Evolutionary conservation across 2,888 invertebrate species (phyloP).

Genomic region (Suillia variegata): DNA sequence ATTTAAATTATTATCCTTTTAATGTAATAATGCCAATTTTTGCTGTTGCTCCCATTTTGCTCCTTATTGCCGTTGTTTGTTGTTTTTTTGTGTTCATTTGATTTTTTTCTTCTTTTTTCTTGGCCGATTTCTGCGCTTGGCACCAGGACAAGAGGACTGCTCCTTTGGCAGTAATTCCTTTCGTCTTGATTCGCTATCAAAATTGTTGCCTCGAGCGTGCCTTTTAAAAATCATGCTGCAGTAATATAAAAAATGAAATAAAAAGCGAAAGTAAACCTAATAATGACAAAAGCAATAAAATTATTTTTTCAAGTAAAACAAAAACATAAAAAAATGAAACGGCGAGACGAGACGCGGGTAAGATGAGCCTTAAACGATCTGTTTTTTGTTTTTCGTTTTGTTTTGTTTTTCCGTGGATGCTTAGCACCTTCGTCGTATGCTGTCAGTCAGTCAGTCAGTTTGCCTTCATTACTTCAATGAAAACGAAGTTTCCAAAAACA

Average conservation of each 20-base stretch:
- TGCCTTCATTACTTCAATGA: background rate
- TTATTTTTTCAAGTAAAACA: conserved; percentile 32
- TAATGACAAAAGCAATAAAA: conserved; percentile 54
- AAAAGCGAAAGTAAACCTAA: conserved; percentile 37
- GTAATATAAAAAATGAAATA: background rate
- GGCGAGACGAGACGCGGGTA: background rate
- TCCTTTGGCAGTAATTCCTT: conserved; percentile 16
- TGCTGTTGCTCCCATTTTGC: background rate
- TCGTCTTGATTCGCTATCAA: conserved; percentile 26
- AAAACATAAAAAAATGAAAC: background rate
- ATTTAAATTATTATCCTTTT: conserved; percentile 30
- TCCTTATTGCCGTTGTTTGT: conserved; percentile 1
- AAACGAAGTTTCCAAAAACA: too few species aligned
- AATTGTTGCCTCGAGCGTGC: conserved; percentile 6
- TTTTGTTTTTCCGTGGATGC: background rate
- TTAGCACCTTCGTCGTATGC: background rate
- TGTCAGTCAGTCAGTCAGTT: background rate
- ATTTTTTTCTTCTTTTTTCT: conserved; percentile 5
- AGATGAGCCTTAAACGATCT: too few species aligned
- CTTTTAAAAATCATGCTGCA: too few species aligned
- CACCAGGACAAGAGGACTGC: background rate
- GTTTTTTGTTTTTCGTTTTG: too few species aligned
- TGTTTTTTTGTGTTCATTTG: conserved; percentile 4
- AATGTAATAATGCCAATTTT: conserved; percentile 26
- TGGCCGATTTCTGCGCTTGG: background rate